Evolutionary conservation across 1,140 invertebrate species (phyloP).

Genomic region (Pachypsylla venusta): DNA sequence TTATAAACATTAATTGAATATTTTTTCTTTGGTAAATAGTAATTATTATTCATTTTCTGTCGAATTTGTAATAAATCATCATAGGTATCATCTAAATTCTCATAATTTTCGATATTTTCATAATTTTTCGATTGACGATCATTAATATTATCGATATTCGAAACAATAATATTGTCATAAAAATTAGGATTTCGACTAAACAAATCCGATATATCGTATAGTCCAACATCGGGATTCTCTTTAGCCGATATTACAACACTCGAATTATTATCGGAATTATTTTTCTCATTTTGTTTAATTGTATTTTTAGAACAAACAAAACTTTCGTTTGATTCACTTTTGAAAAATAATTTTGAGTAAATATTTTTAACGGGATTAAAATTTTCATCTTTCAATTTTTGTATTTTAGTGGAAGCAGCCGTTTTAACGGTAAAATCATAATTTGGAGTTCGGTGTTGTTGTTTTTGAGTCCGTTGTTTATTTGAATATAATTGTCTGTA

Average conservation of each 20-base stretch:
- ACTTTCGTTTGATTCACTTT: neutral
- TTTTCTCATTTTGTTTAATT: neutral
- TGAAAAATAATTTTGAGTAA: neutral
- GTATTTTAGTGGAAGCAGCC: neutral
- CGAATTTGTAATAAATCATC: neutral
- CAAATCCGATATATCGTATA: conserved; percentile 4
- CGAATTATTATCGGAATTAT: neutral
- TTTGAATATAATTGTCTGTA: conserved; percentile 61
- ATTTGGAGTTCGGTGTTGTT: neutral
- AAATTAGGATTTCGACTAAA: conserved; percentile 1
- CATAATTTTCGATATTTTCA: neutral
- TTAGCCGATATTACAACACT: neutral
- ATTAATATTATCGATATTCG: too few relatives aligned
- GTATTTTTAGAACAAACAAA: neutral
- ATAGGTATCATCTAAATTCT: neutral
- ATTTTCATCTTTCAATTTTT: neutral
- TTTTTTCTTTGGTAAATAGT: conserved; percentile 5
- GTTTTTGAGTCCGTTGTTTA: conserved; percentile 27
- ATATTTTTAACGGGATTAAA: conserved; percentile 1
- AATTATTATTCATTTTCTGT: neutral
- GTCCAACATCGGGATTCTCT: neutral
- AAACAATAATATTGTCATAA: neutral
- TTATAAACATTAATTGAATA: neutral
- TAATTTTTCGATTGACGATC: too few relatives aligned
- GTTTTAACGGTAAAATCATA: neutral